These are phyloP conservation scores for Harpalus rubripes DNA, from an alignment of 2,888 invertebrate genomes.

Conservation along the genomic window DNA sequence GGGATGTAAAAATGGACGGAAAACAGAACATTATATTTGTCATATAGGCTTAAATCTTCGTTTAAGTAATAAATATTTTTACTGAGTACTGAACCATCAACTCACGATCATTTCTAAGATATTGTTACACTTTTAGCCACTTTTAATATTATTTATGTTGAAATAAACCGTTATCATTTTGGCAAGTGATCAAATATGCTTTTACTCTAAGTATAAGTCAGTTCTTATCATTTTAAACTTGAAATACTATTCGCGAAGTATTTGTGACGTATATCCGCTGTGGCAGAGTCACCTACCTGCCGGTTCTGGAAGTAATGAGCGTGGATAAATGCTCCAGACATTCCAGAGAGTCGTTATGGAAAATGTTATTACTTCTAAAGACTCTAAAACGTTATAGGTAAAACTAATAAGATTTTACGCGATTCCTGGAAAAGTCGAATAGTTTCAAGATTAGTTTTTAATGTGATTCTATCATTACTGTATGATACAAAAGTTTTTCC, in stretches of 20 bases:
- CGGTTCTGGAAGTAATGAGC: not conserved
- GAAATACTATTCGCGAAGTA: not conserved
- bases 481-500: too few species aligned
- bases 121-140: not conserved
- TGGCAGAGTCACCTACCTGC: not conserved
- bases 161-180: not conserved
- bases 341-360: not conserved
- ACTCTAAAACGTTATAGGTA: not conserved
- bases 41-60: not conserved
- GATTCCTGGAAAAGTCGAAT: too few species aligned
- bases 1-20: too few species aligned
- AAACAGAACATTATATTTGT: too few species aligned
- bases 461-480: too few species aligned
- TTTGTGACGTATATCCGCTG: not conserved
- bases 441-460: too few species aligned
- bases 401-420: not conserved
- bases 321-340: not conserved
- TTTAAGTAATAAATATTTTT: not conserved
- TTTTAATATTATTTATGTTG: not conserved
- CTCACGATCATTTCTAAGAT: not conserved
- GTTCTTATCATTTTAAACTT: not conserved
- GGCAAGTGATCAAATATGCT: not conserved
- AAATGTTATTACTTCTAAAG: not conserved
- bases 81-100: not conserved
- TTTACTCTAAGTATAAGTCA: not conserved